Base-by-base conservation (phyloP, 1,140 invertebrate species). In the Drosophila azteca region DNA sequence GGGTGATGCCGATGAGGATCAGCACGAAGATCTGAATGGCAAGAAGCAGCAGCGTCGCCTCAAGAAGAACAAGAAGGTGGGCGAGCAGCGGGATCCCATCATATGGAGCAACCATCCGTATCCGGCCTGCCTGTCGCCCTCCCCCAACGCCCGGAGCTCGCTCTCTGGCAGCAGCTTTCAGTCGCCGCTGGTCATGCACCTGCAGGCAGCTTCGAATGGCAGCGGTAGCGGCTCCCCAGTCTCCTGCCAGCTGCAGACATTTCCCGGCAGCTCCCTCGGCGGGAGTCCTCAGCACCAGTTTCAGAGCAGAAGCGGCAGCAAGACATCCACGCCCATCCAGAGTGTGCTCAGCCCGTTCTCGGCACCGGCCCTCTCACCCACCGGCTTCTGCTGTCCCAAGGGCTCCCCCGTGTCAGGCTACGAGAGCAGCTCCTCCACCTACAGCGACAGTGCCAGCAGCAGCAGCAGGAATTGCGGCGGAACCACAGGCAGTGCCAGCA, bases 401-500 rank as follows among this genome's bases (percentile, higher is more conserved):
- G 87, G 90, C 17, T 92, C 91, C 9, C 91, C 91, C 24, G 91
- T 90, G 29, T 90, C 91, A 63, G 82, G 83, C 8, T 90, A 92
- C 52, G 91, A 92, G 70, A 91, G 90, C 72, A 89, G 88, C 62
- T 83, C 90, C n/a, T 91, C 90, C 67, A 90, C 90, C 9, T 91
- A 91, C 61, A 91, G 90, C 61, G 90, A 91, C 57, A 90, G 79
- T 51, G 70, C 71, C 46, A 73, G 59, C 60, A 67, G 49, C 13
- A 44, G 49, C 35, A 63, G 76, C 62, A 59, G 49, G 39, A 71
- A 64, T 31, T 53, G 58, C 31, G 66, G 55, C 62, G 65, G 52
- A 41, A 50, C 44, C 46, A 51, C 49, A 24, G 39, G 54, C 59
- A 81, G 81, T 9, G 45, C 35, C 35, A 39, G 57, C 57, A 70